These are phyloP conservation scores for Rhinogobius similis DNA, from an alignment of 2,113 vertebrate genomes.

Conservation along the genomic window DNA sequence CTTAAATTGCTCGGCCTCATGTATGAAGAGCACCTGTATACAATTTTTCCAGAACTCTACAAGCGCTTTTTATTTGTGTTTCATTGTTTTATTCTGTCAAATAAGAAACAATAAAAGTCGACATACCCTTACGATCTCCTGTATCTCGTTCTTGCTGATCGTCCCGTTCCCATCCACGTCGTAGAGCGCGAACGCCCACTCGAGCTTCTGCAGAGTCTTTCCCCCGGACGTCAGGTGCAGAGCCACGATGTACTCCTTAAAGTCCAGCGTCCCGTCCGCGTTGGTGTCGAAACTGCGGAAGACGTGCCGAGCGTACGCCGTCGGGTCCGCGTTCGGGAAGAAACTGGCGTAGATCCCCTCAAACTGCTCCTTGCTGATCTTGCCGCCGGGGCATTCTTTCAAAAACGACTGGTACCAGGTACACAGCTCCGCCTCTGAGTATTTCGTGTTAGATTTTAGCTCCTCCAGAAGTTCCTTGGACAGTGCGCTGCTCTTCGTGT, in stretches of 20 bases:
- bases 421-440: conserved; percentile 76
- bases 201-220: conserved; percentile 81
- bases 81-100: too few relatives aligned
- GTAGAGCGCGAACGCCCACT: conserved; percentile 84
- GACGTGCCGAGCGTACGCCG: conserved; percentile 79
- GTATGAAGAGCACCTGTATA: too few relatives aligned
- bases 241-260: conserved; percentile 85
- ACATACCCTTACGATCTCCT: conserved; percentile 80
- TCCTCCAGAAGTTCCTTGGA: conserved; percentile 83
- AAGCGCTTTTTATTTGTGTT: too few relatives aligned
- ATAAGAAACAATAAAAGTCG: not conserved
- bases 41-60: too few relatives aligned
- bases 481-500: conserved; percentile 80
- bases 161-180: conserved; percentile 86
- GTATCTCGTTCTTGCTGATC: conserved; percentile 82
- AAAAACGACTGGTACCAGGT: conserved; percentile 83
- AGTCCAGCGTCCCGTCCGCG: conserved; percentile 81
- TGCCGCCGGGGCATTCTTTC: conserved; percentile 81
- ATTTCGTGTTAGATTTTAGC: conserved; percentile 82
- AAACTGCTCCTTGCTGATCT: conserved; percentile 81
- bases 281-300: conserved; percentile 85
- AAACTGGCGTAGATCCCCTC: conserved; percentile 84
- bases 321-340: conserved; percentile 80
- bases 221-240: conserved; percentile 84
- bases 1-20: too few relatives aligned